These are phyloP conservation scores for Drosophila suboccidentalis DNA, from an alignment of 2,888 invertebrate genomes.

Conservation along the genomic window DNA sequence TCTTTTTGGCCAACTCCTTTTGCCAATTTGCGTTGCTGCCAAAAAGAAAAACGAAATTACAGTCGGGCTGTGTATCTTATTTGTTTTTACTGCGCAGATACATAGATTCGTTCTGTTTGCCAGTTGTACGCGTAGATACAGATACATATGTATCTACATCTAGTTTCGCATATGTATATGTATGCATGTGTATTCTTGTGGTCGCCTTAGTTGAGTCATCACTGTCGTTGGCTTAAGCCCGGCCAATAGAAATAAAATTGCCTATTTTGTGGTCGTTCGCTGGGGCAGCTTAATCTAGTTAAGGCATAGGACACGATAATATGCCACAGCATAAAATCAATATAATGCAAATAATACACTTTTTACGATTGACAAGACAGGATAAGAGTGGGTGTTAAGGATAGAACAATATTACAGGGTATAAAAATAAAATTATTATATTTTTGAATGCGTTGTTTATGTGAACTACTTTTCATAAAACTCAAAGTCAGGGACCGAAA, in stretches of 20 bases:
- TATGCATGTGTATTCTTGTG: conserved; percentile 36
- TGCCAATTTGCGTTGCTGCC: conserved; percentile 7
- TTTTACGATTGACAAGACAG: background rate
- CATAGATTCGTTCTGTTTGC: conserved; percentile 28
- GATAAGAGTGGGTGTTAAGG: background rate
- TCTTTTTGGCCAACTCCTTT: background rate
- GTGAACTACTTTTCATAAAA: no score
- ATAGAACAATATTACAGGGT: conserved; percentile 4
- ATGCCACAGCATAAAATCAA: conserved; percentile 13
- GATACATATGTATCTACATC: conserved; percentile 9
- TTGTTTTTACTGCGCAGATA: conserved; percentile 62
- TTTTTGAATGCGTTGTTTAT: no score
- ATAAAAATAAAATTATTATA: background rate
- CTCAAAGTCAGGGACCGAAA: no score
- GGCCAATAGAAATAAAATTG: conserved; percentile 37
- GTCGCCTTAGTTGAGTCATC: conserved; percentile 69
- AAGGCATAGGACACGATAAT: background rate
- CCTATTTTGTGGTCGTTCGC: conserved; percentile 13
- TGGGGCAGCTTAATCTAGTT: conserved; percentile 20
- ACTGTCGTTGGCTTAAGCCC: conserved; percentile 18
- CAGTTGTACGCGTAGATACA: conserved; percentile 29
- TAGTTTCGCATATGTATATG: conserved; percentile 5
- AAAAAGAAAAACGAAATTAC: conserved; percentile 45
- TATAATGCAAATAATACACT: background rate
- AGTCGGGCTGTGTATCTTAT: conserved; percentile 32